Evolutionary conservation across 2,113 vertebrate species (phyloP), one percentile per base, ranked within the genome.

Genomic region (Hemiprocne comata): DNA sequence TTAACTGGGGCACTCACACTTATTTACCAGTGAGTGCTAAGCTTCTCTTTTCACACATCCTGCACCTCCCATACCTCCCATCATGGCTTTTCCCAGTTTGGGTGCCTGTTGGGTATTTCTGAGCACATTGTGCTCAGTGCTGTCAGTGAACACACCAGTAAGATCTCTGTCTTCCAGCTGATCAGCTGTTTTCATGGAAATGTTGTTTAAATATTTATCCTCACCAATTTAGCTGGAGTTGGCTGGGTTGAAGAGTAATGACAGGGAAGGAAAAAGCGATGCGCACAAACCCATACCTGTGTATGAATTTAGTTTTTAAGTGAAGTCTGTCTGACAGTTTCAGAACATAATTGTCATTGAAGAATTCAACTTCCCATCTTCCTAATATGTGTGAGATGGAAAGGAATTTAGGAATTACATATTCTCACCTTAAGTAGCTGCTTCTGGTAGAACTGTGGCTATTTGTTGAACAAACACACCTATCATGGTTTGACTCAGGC

Each of bases 401-500:
- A 66, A 64, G 10, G 15, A 65, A 51, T 78, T 90, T 91, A 16
- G 31, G 25, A 82, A 42, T 69, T 75, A 26, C 6, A 48, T 60
- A 3, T 57, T 84, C 36, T 13, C 6, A 5, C 20, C 60, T 77
- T 15, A 53, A 36, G 28, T 83, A 55, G 17, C 23, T 93, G 20
- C 67, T 91, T 89, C 31, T 9, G 3, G 11, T 78, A 55, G 44
- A 93, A 51, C 51, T 42, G n/a, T 75, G 48, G 24, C 23, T 38
- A 24, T 36, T 46, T 69, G 23, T 55, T 0, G 0, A 78, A 31
- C 18, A 85, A 77, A 54, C 2, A 4, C 46, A 48, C 46, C 46
- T 20, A 13, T 13, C 40, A 42, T 42, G n/a, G n/a, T n/a, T n/a
- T n/a, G n/a, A n/a, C n/a, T n/a, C n/a, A n/a, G n/a, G n/a, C n/a